These are phyloP conservation scores for Drosophila ercepeae DNA, from an alignment of 1,140 invertebrate species.

Conservation along the genomic window DNA sequence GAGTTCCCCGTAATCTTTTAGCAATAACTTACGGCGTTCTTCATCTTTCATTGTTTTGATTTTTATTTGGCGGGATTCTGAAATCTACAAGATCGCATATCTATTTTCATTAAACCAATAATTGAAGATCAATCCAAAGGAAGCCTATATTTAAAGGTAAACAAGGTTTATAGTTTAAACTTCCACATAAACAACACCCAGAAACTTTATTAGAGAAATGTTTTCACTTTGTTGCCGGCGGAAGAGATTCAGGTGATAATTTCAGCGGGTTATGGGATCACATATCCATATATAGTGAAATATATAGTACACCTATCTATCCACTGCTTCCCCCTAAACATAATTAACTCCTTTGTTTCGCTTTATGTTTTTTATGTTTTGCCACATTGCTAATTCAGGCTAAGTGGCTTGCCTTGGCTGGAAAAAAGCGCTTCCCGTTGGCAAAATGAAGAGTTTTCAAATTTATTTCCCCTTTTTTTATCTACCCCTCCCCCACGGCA, in stretches of 20 bases:
- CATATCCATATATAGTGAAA: background rate
- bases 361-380: background rate
- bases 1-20: conserved; percentile 8
- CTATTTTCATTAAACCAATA: background rate
- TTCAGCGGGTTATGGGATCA: background rate
- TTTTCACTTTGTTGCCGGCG: background rate
- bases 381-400: background rate
- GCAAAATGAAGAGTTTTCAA: background rate
- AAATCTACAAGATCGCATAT: background rate
- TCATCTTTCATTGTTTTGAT: conserved; percentile 19
- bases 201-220: background rate
- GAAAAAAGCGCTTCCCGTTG: background rate
- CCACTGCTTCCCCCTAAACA: background rate
- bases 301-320: background rate
- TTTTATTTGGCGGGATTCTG: conserved; percentile 7
- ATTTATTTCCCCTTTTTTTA: background rate
- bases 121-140: background rate
- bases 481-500: background rate
- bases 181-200: no score
- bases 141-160: background rate
- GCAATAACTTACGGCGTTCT: conserved; percentile 14
- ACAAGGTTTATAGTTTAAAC: background rate
- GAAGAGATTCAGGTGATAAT: conserved; percentile 2
- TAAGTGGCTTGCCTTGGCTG: conserved; percentile 1
- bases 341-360: background rate